Evolutionary conservation across 2,888 invertebrate genomes (phyloP), one percentile per base, ranked within the genome.

Genomic region (Zonitis immaculata): DNA sequence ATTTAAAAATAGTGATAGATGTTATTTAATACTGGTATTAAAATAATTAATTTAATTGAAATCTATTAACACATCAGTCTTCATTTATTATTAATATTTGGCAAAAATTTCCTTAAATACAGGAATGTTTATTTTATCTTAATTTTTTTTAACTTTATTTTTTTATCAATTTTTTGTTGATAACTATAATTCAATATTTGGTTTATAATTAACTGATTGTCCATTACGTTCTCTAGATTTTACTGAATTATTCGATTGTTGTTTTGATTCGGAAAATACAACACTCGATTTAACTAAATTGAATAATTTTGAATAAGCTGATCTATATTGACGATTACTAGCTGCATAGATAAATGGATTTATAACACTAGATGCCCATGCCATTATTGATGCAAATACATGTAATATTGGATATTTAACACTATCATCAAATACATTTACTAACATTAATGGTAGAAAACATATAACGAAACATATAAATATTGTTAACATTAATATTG

Each of bases 331-430:
- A 59, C 89, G 81, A 73, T 93, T 94, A 62, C 91, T 91, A 6
- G 88, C 89, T 3, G 93, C 93, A 76, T 95, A 95, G 60, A 94
- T 91, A 57, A 94, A 81, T 0, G 94, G 94, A 76, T 95, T 95
- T 61, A 93, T 82, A 47, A 93, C 92, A 54, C 91, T 88, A 0
- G 93, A 92, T 0, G 91, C 89, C 91, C 94, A 95, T 0, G 93
- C 91, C 59, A 92, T 78, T 47, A 93, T 84, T 0, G 92, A 92
- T 0, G 91, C 89, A 50, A 91, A 78, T 56, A 93, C 86, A 71
- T 94, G 92, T 0, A 91, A 75, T 75, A 84, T 82, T 3, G 93
- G 91, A 65, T 81, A 83, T 18, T 77, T 77, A 43, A 86, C 85
- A 58, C 86, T 81, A 70, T 92, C 91, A 72, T 91, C 91, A 11